Conservation (phyloP, 2,888 invertebrate genomes). For the Eristalis arbustorum region DNA sequence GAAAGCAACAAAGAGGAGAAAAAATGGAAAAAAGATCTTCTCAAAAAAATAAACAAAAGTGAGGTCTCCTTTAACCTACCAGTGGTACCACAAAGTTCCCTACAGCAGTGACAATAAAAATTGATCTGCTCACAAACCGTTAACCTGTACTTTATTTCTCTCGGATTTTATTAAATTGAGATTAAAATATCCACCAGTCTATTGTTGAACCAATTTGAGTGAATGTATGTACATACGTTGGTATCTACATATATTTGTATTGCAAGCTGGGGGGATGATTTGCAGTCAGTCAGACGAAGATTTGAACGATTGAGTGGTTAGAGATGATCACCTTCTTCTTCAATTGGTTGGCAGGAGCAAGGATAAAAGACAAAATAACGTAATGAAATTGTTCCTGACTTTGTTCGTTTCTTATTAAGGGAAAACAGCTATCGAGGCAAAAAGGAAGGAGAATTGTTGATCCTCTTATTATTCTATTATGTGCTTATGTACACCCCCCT, state of each 20-base stretch:
- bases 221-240: background rate
- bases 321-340: conserved; percentile 49
- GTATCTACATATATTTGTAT: conserved; percentile 25
- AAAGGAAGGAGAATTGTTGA: conserved; percentile 66
- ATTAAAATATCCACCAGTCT: conserved; percentile 54
- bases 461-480: conserved; percentile 73
- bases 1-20: conserved; percentile 71
- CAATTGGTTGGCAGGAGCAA: conserved; percentile 5
- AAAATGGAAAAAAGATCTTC: background rate
- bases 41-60: background rate
- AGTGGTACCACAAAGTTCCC: conserved; percentile 1
- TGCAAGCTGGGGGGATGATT: background rate
- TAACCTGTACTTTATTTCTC: conserved; percentile 48
- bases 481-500: conserved; percentile 57
- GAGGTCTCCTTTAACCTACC: background rate
- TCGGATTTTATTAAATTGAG: conserved; percentile 51
- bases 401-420: background rate
- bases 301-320: conserved; percentile 56
- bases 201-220: background rate
- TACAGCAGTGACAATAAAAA: conserved; percentile 28
- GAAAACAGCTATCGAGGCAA: conserved; percentile 14
- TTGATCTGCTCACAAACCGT: conserved; percentile 54
- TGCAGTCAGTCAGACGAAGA: conserved; percentile 18
- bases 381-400: conserved; percentile 33
- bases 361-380: background rate